Evolutionary conservation across 37 sponge, comb jelly and placozoan species (phyloP).

Genomic region (Geodia barretti): DNA sequence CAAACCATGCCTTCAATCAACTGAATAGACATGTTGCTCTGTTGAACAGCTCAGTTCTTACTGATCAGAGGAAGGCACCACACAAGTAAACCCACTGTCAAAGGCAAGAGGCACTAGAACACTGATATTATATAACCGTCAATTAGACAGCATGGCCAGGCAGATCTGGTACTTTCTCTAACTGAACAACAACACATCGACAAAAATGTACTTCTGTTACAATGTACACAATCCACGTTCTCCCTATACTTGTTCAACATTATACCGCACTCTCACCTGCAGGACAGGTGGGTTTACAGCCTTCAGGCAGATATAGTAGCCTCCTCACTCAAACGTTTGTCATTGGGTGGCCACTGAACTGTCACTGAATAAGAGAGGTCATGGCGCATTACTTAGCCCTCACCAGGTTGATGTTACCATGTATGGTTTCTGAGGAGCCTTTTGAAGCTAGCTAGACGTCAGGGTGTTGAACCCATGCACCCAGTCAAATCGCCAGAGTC

Average conservation of each 20-base stretch:
- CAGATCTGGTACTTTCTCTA: conserved; percentile 28
- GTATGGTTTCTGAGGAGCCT: neutral
- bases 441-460: neutral
- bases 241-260: neutral
- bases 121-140: conserved; percentile 23
- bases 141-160: neutral
- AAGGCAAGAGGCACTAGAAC: conserved; percentile 18
- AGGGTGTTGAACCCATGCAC: neutral
- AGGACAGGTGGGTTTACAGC: neutral
- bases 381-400: neutral
- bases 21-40: conserved; percentile 15
- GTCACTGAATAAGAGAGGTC: neutral
- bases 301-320: neutral
- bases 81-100: neutral
- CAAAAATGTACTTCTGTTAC: conserved; percentile 3
- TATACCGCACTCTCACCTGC: neutral
- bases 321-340: neutral
- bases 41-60: conserved; percentile 11
- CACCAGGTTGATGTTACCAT: neutral
- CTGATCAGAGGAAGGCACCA: conserved; percentile 24
- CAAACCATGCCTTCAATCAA: neutral
- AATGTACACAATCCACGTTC: neutral
- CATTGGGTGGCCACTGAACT: neutral
- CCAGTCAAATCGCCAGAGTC: neutral
- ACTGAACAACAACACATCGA: conserved; percentile 13